phyloP scores from a whole-genome alignment of 2,113 vertebrate species.

The Tachysurus vachellii region DNA sequence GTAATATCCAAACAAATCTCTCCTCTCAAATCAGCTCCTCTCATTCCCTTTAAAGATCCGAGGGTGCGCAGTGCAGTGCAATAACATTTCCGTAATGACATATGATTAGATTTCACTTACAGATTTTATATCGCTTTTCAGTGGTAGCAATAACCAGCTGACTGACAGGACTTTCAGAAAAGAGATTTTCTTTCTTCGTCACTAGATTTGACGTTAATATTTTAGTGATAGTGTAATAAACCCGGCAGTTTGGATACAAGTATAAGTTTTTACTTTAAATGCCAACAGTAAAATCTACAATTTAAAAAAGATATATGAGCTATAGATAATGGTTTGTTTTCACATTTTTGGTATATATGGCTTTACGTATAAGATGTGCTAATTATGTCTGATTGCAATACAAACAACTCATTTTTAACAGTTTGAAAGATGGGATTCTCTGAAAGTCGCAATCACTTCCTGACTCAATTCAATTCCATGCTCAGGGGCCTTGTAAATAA shows the following conservation, averaged over 20 bases:
- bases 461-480: neutral
- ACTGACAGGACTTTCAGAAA: neutral
- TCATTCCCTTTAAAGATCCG: neutral
- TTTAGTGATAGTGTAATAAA: conserved; percentile 5
- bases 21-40: neutral
- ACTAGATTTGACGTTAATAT: neutral
- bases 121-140: neutral
- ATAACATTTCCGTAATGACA: neutral
- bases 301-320: neutral
- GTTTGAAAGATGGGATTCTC: neutral
- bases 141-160: neutral
- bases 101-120: neutral
- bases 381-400: neutral
- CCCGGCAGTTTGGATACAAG: neutral
- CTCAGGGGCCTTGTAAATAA: neutral
- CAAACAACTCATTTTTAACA: neutral
- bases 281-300: neutral
- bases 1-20: neutral
- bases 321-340: neutral
- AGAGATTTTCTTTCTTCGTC: neutral
- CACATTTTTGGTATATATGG: neutral
- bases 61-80: neutral
- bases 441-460: neutral
- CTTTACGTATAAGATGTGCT: neutral
- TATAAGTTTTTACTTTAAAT: neutral